Evolutionary conservation across 2,888 invertebrate genomes (phyloP), one percentile per base, ranked within the genome.

Genomic region (Drosophila infuscata): DNA sequence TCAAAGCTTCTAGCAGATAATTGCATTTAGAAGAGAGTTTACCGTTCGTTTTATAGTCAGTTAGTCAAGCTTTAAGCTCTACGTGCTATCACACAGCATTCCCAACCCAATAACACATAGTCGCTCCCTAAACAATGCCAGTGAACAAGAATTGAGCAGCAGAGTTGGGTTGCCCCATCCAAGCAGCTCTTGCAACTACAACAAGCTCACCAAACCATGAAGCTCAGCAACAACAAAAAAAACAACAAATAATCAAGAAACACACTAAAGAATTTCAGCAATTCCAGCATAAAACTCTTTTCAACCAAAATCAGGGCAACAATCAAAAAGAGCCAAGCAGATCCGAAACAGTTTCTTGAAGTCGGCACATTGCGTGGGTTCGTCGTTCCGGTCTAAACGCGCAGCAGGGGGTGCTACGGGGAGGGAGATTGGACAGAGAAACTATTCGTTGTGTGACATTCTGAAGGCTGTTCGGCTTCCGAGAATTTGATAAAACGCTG

Each of bases 391-490:
- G 70, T 80, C 76, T 76, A 29, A 36, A 46, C 66, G 36, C 20
- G 25, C 32, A 38, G 8, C 6, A 2, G 25, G 25, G 15, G 43
- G 35, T 9, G 57, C 20, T 8, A 43, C 7, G 9, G 17, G 29
- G 35, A 15, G 35, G 30, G 17, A 1, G 15, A 7, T 7, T 5
- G n/a, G 25, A 12, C 38, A 9, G 25, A 30, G 17, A 20, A 49
- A 20, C 59, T 29, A 53, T 63, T 49, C 15, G 62, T 48, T 79
- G 79, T 87, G 75, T 89, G 85, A 89, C 88, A 82, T 85, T 88
- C 88, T 85, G 89, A 85, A 85, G 85, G 85, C 85, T 85, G 85
- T 84, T 77, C 30, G 65, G 53, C 70, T 89, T 82, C 88, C 53
- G 53, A 73, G 89, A 84, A 84, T 71, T 49, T 61, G 74, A 81